phyloP scores from a whole-genome alignment of 1,140 invertebrate genomes.

The Drosophila quadrilineata region DNA sequence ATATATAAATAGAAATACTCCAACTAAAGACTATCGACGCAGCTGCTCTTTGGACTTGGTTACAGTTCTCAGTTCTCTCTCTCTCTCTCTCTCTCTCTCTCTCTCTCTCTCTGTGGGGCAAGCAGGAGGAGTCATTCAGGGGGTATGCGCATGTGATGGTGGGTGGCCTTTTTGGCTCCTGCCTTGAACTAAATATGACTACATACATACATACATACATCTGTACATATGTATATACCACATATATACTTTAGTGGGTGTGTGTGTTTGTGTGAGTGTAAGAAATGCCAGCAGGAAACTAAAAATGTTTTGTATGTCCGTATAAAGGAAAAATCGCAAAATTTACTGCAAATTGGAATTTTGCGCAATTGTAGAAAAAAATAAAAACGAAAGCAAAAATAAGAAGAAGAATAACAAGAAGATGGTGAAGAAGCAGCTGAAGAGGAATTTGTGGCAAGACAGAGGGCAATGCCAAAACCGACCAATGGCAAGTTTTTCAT shows the following conservation, averaged over 20 bases:
- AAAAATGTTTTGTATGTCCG: slow-evolving; percentile 79
- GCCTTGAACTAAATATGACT: slow-evolving; percentile 8
- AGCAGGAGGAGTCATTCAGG: no score
- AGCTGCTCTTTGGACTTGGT: no score
- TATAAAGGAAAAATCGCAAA: slow-evolving; percentile 81
- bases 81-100: background rate
- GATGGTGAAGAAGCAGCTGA: background rate
- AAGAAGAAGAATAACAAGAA: slow-evolving; percentile 10
- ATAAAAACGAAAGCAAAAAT: slow-evolving; percentile 34
- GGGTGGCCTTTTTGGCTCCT: no score
- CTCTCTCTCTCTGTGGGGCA: background rate
- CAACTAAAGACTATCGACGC: no score
- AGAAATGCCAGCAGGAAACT: slow-evolving; percentile 74
- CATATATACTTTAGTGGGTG: slow-evolving; percentile 27
- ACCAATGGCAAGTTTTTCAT: slow-evolving; percentile 34
- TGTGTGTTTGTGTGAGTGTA: slow-evolving; percentile 12
- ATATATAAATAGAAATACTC: no score
- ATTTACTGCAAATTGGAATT: slow-evolving; percentile 82
- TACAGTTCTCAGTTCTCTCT: no score
- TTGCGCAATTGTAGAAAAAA: slow-evolving; percentile 81
- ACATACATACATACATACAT: slow-evolving; percentile 1
- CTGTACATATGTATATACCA: slow-evolving; percentile 12
- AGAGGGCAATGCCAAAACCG: slow-evolving; percentile 23
- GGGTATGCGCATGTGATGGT: no score
- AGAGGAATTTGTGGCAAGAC: slow-evolving; percentile 53